Evolutionary conservation across 2,888 invertebrate genomes (phyloP).

Genomic region (Liopterus haemorrhoidalis): DNA sequence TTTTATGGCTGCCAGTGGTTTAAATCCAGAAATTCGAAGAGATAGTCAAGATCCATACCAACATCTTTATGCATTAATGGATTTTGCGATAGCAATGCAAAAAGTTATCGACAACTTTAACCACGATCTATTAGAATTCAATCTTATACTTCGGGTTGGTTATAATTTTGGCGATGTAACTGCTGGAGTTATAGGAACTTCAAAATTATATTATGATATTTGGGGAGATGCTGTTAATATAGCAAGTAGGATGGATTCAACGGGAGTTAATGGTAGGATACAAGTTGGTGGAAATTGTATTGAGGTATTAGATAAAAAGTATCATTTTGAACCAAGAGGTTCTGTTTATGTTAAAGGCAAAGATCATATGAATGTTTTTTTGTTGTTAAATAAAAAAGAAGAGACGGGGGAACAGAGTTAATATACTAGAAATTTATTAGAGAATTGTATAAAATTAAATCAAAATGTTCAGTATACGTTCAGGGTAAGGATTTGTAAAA

Average conservation of each 20-base stretch:
- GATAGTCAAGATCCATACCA: constrained; percentile 64
- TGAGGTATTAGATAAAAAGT: constrained; percentile 62
- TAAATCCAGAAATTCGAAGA: constrained; percentile 73
- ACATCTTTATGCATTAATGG: constrained; percentile 82
- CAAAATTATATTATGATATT: constrained; percentile 93
- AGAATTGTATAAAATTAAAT: too few relatives aligned
- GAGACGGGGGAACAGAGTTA: too few relatives aligned
- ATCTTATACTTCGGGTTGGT: constrained; percentile 78
- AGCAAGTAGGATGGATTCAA: constrained; percentile 95
- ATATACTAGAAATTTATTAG: too few relatives aligned
- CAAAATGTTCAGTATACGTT: background rate
- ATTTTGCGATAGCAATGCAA: constrained; percentile 90
- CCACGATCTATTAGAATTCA: constrained; percentile 83
- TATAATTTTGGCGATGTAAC: constrained; percentile 94
- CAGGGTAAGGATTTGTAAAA: background rate
- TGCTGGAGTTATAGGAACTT: constrained; percentile 93
- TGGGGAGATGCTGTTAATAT: constrained; percentile 99
- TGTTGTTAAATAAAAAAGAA: constrained; percentile 55
- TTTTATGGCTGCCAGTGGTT: constrained; percentile 95
- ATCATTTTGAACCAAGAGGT: constrained; percentile 87
- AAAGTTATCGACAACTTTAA: constrained; percentile 82
- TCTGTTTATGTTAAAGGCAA: constrained; percentile 95
- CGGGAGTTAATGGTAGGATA: constrained; percentile 80
- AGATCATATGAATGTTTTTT: constrained; percentile 88
- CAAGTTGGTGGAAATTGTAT: constrained; percentile 76